Percentiles rank a stretch among this genome's conserved stretches.
phyloP scores from a whole-genome alignment of 2,797 vertebrate genomes.

The Etheostoma nigrum region DNA sequence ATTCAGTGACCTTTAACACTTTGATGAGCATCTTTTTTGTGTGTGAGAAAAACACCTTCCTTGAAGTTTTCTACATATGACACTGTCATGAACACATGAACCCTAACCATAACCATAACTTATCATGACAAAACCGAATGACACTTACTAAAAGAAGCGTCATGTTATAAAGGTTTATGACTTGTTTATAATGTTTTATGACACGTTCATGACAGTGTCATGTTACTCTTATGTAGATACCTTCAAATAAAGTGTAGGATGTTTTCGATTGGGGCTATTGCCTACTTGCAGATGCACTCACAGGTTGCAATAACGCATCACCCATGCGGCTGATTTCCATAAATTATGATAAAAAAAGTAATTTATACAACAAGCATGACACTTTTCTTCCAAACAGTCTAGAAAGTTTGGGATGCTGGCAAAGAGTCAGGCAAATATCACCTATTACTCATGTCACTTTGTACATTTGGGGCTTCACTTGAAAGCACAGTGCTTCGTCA shows the following conservation, averaged over 20 bases:
- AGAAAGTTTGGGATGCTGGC: slow-evolving; percentile 80
- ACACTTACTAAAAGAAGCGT: too few species aligned
- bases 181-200: too few species aligned
- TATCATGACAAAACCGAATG: too few species aligned
- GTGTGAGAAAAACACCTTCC: slow-evolving; percentile 15
- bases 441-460: slow-evolving; percentile 88
- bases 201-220: too few species aligned
- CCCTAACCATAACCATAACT: too few species aligned
- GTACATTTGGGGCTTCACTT: slow-evolving; percentile 87
- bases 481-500: slow-evolving; percentile 86
- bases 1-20: slow-evolving; percentile 49
- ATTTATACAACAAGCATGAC: slow-evolving; percentile 76
- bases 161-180: too few species aligned
- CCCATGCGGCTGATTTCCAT: slow-evolving; percentile 70
- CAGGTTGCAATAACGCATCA: slow-evolving; percentile 63
- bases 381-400: slow-evolving; percentile 72
- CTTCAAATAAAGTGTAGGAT: slow-evolving; percentile 10
- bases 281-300: slow-evolving; percentile 56
- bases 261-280: slow-evolving; percentile 59
- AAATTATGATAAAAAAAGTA: slow-evolving; percentile 67
- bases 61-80: too few species aligned
- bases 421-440: slow-evolving; percentile 84
- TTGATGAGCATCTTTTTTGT: slow-evolving; percentile 43
- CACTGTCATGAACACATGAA: too few species aligned
- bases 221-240: too few species aligned